These are phyloP conservation scores for Pardosa pseudoannulata DNA, from an alignment of 2,888 invertebrate species.

Conservation along the genomic window DNA sequence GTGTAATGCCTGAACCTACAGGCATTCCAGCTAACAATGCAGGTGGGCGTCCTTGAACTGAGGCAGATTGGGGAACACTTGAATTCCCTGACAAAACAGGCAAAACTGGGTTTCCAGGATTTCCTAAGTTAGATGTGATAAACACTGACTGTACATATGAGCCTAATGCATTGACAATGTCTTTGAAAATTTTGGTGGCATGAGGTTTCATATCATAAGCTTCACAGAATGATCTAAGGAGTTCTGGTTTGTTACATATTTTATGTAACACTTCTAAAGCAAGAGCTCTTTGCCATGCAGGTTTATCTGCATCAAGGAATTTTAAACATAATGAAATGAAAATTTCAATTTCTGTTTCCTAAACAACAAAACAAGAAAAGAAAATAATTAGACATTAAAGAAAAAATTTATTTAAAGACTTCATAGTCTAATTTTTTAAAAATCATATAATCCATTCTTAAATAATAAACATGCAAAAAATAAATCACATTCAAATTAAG, in stretches of 20 bases:
- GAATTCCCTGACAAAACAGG: constrained; percentile 47
- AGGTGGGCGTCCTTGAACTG: constrained; percentile 82
- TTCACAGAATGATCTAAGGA: constrained; percentile 92
- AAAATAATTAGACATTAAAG: too few relatives aligned
- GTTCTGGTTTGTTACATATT: constrained; percentile 91
- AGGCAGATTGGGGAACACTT: constrained; percentile 75
- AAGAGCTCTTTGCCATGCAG: constrained; percentile 95
- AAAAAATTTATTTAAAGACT: too few relatives aligned
- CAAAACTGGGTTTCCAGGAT: constrained; percentile 29
- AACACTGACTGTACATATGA: constrained; percentile 93
- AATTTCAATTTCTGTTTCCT: constrained; percentile 99
- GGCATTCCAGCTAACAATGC: constrained; percentile 83
- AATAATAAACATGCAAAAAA: too few relatives aligned
- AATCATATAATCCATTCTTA: too few relatives aligned
- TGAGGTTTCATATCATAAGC: constrained; percentile 95
- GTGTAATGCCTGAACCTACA: constrained; percentile 86
- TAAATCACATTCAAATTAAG: too few relatives aligned
- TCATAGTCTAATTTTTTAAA: too few relatives aligned
- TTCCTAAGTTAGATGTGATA: constrained; percentile 51
- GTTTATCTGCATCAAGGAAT: constrained; percentile 97
- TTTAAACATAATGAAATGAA: constrained; percentile 97
- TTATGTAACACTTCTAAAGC: constrained; percentile 97
- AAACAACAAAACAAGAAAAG: too few relatives aligned
- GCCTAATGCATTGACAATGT: constrained; percentile 94
- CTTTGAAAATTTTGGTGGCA: constrained; percentile 84